Conservation (phyloP, 2,888 invertebrate genomes). For the Eristalinus aeneus region DNA sequence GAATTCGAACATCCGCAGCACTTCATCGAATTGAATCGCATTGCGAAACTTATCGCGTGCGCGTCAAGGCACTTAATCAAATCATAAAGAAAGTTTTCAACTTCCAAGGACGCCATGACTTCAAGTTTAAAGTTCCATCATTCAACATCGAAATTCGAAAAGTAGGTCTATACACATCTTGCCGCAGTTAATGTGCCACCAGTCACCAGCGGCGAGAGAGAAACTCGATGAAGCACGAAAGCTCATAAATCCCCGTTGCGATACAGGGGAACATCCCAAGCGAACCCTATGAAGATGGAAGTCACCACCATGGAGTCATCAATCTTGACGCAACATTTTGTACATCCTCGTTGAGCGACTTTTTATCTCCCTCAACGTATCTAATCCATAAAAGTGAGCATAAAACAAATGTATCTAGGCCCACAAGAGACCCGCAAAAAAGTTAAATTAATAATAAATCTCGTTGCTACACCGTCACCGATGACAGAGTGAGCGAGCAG, state of each 20-base stretch:
- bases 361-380: background rate
- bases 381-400: background rate
- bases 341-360: background rate
- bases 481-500: background rate
- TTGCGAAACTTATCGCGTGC: too few species aligned
- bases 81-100: background rate
- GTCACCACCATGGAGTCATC: background rate
- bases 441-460: background rate
- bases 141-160: background rate
- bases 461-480: background rate
- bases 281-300: background rate
- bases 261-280: background rate
- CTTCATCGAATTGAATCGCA: too few species aligned
- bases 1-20: too few species aligned
- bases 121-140: too few species aligned
- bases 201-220: background rate
- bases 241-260: background rate
- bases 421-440: background rate
- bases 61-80: too few species aligned
- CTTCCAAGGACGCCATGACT: background rate
- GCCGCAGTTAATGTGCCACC: background rate
- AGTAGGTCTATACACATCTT: background rate
- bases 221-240: background rate
- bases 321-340: background rate
- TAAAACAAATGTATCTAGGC: background rate